Evolutionary conservation across 2,797 vertebrate species (phyloP), one percentile per base, ranked within the genome.

Genomic region (Epinephelus malabaricus): DNA sequence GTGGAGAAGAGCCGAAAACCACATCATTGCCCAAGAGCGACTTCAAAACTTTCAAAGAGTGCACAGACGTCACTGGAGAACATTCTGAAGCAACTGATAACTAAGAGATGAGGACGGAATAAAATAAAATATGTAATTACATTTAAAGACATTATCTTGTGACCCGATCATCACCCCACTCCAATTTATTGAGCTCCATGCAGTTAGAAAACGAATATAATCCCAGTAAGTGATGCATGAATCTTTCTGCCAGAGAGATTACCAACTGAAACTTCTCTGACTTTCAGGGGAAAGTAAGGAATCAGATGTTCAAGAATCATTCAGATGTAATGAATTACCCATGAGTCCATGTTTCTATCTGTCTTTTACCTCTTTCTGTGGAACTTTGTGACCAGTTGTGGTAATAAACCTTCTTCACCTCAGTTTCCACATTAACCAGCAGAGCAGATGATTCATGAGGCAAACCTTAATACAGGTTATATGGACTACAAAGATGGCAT

Each of bases 151-250:
- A 1, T 73, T 67, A 66, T 76, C 23, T 13, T 25, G 6, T 9
- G 15, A 79, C 63, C 75, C 8, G 49, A 54, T 62, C 66, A 3
- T 74, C 75, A 72, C 47, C 67, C 61, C 43, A n/a, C 64, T 69
- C 46, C 15, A 17, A 46, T 23, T 25, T 5, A 63, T 34, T 27
- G n/a, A 46, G 43, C 46, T 49, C n/a, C 45, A 19, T 15, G 67
- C 30, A 5, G 23, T 55, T 63, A 61, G 47, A 46, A 30, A 49
- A 49, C 25, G 3, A 78, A 38, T 60, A 43, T 40, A 25, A 63
- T 53, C 67, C 63, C 51, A 67, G 34, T n/a, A 18, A 76, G 64
- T 4, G 30, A 73, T 21, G 45, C 15, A 60, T 6, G 9, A 56
- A 9, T 38, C 1, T 64, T 5, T 18, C 63, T 27, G 56, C 23